These are phyloP conservation scores for Coendou prehensilis DNA, from an alignment of 2,797 vertebrate genomes.

Conservation along the genomic window DNA sequence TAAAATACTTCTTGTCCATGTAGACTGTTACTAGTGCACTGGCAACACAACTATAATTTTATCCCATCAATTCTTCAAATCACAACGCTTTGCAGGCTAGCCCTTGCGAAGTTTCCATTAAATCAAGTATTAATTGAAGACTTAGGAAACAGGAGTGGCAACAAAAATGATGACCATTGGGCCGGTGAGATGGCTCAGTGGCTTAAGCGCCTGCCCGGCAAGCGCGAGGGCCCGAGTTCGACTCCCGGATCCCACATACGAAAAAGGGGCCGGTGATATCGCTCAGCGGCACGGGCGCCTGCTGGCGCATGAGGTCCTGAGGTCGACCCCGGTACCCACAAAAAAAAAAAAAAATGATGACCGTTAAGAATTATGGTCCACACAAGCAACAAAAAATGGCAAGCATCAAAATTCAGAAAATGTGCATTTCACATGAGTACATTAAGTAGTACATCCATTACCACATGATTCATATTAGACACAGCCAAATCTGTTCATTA, in stretches of 20 bases:
- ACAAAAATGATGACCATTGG: background rate
- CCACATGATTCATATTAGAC: background rate
- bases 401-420: background rate
- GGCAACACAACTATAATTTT: background rate
- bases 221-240: no score
- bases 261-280: no score
- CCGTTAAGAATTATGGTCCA: background rate
- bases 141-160: background rate
- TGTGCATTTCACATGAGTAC: background rate
- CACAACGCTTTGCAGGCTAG: background rate
- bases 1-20: background rate
- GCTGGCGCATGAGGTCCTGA: no score
- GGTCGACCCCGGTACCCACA: no score
- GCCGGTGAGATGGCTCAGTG: no score
- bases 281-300: no score
- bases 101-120: background rate
- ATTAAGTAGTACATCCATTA: background rate
- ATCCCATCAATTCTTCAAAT: background rate
- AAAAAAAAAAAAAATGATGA: no score
- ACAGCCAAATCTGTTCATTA: background rate
- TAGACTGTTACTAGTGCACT: background rate
- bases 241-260: no score
- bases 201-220: no score
- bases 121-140: background rate
- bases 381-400: background rate